A percentile compares a stretch with the other conserved stretches of the same genome.
Conservation (phyloP, 35 echinoderm and acorn worm species). For the Stichopus chloronotus region DNA sequence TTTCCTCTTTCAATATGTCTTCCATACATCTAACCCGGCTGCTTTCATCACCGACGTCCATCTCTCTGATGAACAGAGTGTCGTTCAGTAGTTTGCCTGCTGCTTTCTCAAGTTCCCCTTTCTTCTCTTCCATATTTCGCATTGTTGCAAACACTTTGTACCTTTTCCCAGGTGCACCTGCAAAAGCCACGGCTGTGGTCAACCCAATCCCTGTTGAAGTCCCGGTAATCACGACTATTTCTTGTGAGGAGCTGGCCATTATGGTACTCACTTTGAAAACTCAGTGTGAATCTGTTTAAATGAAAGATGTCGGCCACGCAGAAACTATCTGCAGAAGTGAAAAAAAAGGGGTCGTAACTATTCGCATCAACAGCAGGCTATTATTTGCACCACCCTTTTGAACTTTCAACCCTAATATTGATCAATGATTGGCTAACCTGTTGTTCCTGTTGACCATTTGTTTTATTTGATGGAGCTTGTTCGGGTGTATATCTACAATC, state of each 20-base stretch:
- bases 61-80: constrained; percentile 34
- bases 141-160: constrained; percentile 49
- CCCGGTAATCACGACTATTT: constrained; percentile 34
- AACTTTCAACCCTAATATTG: no score
- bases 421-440: no score
- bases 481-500: no score
- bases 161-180: neutral
- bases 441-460: no score
- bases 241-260: neutral
- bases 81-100: constrained; percentile 3
- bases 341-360: no score
- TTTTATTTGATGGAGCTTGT: no score
- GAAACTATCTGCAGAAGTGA: no score
- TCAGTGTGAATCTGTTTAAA: neutral
- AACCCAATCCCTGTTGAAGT: constrained; percentile 27
- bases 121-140: constrained; percentile 32
- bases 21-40: neutral
- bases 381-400: no score
- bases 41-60: constrained; percentile 23
- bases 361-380: no score
- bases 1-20: constrained; percentile 31
- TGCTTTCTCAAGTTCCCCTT: constrained; percentile 32
- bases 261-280: neutral
- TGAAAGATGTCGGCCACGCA: no score
- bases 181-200: constrained; percentile 6